These are phyloP conservation scores for Rhynchophorus ferrugineus DNA, from an alignment of 1,140 invertebrate genomes.

Conservation along the genomic window DNA sequence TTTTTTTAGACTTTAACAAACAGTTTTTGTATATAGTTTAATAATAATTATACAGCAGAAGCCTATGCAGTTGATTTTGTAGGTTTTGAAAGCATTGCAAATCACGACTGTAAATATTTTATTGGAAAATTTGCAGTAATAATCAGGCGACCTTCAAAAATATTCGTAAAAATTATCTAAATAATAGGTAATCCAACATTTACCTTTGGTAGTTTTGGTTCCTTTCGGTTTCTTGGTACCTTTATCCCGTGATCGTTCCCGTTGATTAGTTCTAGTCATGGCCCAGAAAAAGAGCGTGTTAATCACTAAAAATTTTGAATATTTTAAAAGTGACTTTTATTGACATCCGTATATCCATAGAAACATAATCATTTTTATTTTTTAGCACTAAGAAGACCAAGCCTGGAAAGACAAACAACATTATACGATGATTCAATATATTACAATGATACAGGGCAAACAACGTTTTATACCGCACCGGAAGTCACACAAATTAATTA, in stretches of 20 bases:
- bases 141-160: too few relatives aligned
- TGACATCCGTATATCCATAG: too few relatives aligned
- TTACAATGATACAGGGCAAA: conserved; percentile 26
- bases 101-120: too few relatives aligned
- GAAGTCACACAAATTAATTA: conserved; percentile 29
- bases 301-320: neutral
- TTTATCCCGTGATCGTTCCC: conserved; percentile 15
- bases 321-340: neutral
- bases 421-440: conserved; percentile 62
- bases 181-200: too few relatives aligned
- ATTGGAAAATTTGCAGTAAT: too few relatives aligned
- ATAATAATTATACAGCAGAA: too few relatives aligned
- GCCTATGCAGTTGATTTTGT: too few relatives aligned
- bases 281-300: neutral
- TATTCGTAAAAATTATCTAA: too few relatives aligned
- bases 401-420: conserved; percentile 71
- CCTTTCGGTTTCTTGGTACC: conserved; percentile 18
- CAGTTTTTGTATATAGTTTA: too few relatives aligned
- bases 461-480: conserved; percentile 26
- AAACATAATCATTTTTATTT: too few relatives aligned
- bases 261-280: conserved; percentile 23
- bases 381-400: conserved; percentile 54
- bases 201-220: conserved; percentile 11
- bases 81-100: too few relatives aligned
- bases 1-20: too few relatives aligned